Base-by-base conservation (phyloP, 1,140 invertebrate genomes). In the Oryctes rhinoceros region DNA sequence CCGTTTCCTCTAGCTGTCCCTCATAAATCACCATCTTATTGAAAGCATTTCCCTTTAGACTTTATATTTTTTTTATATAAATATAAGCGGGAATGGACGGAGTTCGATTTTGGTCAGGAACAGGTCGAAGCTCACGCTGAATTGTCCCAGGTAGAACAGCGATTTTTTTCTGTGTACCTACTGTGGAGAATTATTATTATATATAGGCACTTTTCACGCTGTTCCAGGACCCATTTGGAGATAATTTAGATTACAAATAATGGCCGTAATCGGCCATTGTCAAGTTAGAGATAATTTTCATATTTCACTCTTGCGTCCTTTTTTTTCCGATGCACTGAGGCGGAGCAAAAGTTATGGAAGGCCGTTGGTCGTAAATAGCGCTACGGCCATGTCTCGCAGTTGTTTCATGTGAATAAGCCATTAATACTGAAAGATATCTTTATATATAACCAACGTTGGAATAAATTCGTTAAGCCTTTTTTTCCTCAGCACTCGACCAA, bases 191-290 rank as follows among this genome's bases (percentile, higher is more conserved):
- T 76, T 76, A 76, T 76, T 76, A 76, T 49, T 76, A 37, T 71
- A 71, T 78, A 24, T 78, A 48, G 30, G 49, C 49, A 59, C 47
- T 78, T 59, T 78, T 78, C 77, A 59, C 77, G 47, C 77, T 37
- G 77, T 78, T 78, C 47, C 30, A 48, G 30, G 35, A 47, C 47
- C 49, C 77, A 37, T 78, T 78, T 24, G 47, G 49, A 53, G 47
- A 48, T 78, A 78, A 78, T 78, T 78, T 78, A 78, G 77, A 78
- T 78, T 78, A 78, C 49, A 59, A 78, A 78, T 78, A 78, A 78
- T 59, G 77, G 48, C 49, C 77, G 30, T 78, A 78, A 78, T 78
- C 77, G 77, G 77, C 77, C 77, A 78, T 78, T 78, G 47, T 76
- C 47, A 37, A 76, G 75, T 76, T 49, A 49, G 39, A 76, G 75